A percentile compares a stretch with the other conserved stretches of the same genome.
phyloP scores from a whole-genome alignment of 2,888 invertebrate genomes.

The Drosophila colorata region DNA sequence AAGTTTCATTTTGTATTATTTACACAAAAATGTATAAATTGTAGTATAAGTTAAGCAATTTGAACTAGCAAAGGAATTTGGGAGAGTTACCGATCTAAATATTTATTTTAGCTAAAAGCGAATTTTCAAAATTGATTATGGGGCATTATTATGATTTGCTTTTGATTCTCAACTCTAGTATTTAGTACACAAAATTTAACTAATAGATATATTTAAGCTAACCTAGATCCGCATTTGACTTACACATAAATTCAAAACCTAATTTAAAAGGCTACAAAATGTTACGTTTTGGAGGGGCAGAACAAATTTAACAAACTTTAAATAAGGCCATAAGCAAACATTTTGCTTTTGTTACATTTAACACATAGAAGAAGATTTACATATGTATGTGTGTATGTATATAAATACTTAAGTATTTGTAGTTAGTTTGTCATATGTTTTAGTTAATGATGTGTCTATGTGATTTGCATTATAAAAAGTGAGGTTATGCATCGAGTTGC shows the following conservation, averaged over 20 bases:
- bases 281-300: conserved; percentile 39
- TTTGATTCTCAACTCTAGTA: conserved; percentile 61
- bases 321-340: conserved; percentile 67
- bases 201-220: conserved; percentile 64
- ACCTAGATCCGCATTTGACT: conserved; percentile 56
- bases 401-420: conserved; percentile 26
- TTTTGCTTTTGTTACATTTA: conserved; percentile 57
- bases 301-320: conserved; percentile 70
- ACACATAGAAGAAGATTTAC: conserved; percentile 49
- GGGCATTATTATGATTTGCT: conserved; percentile 26
- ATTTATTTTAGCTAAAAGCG: conserved; percentile 58
- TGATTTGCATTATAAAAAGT: conserved; percentile 68
- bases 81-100: conserved; percentile 44
- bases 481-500: conserved; percentile 45
- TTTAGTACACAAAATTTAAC: conserved; percentile 56
- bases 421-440: conserved; percentile 29
- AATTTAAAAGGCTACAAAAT: conserved; percentile 65
- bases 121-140: conserved; percentile 36
- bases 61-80: conserved; percentile 50
- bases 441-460: conserved; percentile 43
- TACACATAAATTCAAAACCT: conserved; percentile 64
- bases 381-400: conserved; percentile 19
- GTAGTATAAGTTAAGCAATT: conserved; percentile 47
- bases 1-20: conserved; percentile 41
- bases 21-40: conserved; percentile 60